These are phyloP conservation scores for Drosophila mayaguana DNA, from an alignment of 2,888 invertebrate species.

Conservation along the genomic window DNA sequence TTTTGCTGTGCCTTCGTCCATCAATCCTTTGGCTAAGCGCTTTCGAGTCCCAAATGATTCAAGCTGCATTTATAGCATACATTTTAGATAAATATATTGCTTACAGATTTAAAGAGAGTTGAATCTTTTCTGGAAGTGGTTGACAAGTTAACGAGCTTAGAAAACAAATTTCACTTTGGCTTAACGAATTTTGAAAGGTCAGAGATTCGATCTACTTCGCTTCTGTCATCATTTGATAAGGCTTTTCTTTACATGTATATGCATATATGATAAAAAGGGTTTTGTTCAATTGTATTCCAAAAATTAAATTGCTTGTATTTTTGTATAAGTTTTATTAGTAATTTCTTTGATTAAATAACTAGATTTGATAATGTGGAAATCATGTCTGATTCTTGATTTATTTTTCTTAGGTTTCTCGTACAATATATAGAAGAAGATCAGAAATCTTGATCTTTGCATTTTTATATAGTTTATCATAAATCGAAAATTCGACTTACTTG, in stretches of 20 bases:
- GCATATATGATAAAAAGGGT: too few species aligned
- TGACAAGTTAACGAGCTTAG: background rate
- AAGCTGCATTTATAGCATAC: background rate
- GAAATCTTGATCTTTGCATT: background rate
- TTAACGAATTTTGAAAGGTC: background rate
- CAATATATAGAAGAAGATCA: too few species aligned
- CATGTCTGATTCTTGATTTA: too few species aligned
- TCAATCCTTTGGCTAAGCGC: constrained; percentile 39
- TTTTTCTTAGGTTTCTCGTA: too few species aligned
- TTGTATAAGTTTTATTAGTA: too few species aligned
- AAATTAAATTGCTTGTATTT: too few species aligned
- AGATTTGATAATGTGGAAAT: too few species aligned
- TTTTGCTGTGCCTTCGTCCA: constrained; percentile 14
- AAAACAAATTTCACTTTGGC: background rate
- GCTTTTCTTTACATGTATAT: too few species aligned
- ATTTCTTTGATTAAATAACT: too few species aligned
- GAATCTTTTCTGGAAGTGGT: background rate
- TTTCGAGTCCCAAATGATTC: background rate
- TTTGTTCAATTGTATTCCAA: too few species aligned
- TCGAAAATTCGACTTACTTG: background rate
- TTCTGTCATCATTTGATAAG: background rate
- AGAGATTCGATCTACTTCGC: background rate
- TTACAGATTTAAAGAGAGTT: background rate
- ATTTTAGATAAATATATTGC: background rate
- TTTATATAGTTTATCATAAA: background rate